phyloP scores from a whole-genome alignment of 2,797 vertebrate species.

The Pseudochaenichthys georgianus region DNA sequence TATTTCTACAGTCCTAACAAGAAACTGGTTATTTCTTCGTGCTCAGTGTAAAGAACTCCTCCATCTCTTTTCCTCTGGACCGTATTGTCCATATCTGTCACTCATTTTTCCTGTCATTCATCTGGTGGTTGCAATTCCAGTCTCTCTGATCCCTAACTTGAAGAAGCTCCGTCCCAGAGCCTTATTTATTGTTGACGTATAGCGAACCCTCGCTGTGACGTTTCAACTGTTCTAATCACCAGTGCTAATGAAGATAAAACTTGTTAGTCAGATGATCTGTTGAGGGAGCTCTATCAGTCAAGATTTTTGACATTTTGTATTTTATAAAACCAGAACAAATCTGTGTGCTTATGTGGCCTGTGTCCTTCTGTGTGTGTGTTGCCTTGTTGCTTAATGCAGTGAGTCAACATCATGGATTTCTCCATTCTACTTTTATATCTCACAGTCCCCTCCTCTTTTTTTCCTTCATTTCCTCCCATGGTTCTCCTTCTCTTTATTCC shows the following conservation, averaged over 20 bases:
- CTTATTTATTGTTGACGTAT: slow-evolving; percentile 70
- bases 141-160: slow-evolving; percentile 78
- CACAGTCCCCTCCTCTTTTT: slow-evolving; percentile 49
- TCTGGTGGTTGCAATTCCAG: slow-evolving; percentile 40
- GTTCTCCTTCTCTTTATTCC: slow-evolving; percentile 57
- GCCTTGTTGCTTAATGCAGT: slow-evolving; percentile 44
- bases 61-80: slow-evolving; percentile 43
- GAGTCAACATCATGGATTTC: slow-evolving; percentile 47
- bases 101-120: slow-evolving; percentile 33
- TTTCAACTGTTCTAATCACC: slow-evolving; percentile 67
- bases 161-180: slow-evolving; percentile 78
- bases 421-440: slow-evolving; percentile 62
- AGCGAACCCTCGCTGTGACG: slow-evolving; percentile 50
- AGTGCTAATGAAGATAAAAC: slow-evolving; percentile 58
- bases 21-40: slow-evolving; percentile 20
- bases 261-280: slow-evolving; percentile 62
- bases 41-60: slow-evolving; percentile 30
- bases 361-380: slow-evolving; percentile 30
- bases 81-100: slow-evolving; percentile 33
- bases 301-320: slow-evolving; percentile 35
- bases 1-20: slow-evolving; percentile 14
- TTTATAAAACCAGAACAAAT: slow-evolving; percentile 38
- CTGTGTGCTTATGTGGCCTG: background rate
- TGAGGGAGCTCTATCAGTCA: slow-evolving; percentile 13
- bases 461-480: slow-evolving; percentile 46